Evolutionary conservation across 2,113 vertebrate species (phyloP).

Genomic region (Synchiropus splendidus): DNA sequence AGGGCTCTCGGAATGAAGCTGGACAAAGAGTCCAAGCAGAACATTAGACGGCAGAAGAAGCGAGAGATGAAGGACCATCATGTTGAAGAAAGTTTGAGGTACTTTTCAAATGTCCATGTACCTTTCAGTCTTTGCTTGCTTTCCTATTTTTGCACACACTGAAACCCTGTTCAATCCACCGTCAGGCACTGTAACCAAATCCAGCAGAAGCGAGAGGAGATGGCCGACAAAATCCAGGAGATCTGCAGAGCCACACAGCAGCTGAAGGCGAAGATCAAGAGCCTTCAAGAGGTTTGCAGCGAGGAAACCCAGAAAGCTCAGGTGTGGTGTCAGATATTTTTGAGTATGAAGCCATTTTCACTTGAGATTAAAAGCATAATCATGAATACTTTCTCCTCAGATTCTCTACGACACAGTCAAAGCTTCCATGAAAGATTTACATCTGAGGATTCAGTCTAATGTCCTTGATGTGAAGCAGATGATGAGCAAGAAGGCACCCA

Average conservation of each 20-base stretch:
- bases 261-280: constrained; percentile 60
- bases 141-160: background rate
- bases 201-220: constrained; percentile 64
- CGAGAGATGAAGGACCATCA: constrained; percentile 63
- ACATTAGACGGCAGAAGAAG: constrained; percentile 62
- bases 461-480: too few species aligned
- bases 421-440: too few species aligned
- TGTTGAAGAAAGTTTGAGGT: constrained; percentile 59
- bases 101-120: background rate
- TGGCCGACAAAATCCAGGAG: constrained; percentile 59
- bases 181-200: constrained; percentile 63
- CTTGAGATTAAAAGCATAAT: background rate
- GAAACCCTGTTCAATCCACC: background rate
- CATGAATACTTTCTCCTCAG: background rate
- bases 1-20: constrained; percentile 55
- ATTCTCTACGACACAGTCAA: too few species aligned
- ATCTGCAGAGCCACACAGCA: constrained; percentile 52
- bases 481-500: too few species aligned
- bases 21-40: constrained; percentile 64
- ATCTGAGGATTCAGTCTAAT: too few species aligned
- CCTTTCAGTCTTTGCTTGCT: background rate
- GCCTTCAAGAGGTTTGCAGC: constrained; percentile 51
- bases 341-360: too few species aligned
- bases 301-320: constrained; percentile 60
- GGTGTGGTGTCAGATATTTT: constrained; percentile 24